A percentile compares a stretch with the other conserved stretches of the same genome.
These are phyloP conservation scores for Phlogophora meticulosa DNA, from an alignment of 2,888 invertebrate genomes.

Conservation along the genomic window DNA sequence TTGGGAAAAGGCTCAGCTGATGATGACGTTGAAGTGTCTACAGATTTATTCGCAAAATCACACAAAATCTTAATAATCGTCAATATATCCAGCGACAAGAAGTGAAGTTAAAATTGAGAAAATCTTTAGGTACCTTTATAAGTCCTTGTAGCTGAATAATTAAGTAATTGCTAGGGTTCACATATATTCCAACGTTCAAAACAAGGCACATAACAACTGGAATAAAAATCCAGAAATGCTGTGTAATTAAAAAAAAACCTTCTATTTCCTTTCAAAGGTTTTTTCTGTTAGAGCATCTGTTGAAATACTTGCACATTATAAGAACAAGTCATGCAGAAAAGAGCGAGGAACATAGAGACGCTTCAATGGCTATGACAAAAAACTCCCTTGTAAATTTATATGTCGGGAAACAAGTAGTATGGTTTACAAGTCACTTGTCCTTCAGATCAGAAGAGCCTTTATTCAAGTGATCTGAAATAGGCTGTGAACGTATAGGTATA, in stretches of 20 bases:
- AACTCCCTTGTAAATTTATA: not conserved
- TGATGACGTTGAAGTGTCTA: no score
- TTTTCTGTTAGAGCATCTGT: not conserved
- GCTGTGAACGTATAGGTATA: not conserved
- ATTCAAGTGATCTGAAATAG: not conserved
- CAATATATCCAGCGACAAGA: no score
- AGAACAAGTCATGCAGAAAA: conserved; percentile 20
- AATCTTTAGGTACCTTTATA: not conserved
- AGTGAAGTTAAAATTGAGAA: no score
- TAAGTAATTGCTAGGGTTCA: no score
- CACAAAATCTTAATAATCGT: no score
- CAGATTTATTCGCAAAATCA: no score
- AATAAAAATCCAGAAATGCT: not conserved
- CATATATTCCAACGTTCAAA: no score
- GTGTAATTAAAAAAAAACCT: not conserved
- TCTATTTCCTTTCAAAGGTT: not conserved
- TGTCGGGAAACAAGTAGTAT: conserved; percentile 6
- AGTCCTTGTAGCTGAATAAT: no score
- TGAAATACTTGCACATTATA: conserved; percentile 4
- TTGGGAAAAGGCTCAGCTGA: no score
- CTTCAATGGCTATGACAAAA: conserved; percentile 1
- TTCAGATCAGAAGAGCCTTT: not conserved
- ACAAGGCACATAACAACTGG: no score
- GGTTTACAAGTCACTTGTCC: not conserved
- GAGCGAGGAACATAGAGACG: conserved; percentile 14